Evolutionary conservation across 2,113 vertebrate genomes (phyloP), one percentile per base, ranked within the genome.

Genomic region (Speoplatyrhinus poulsoni): DNA sequence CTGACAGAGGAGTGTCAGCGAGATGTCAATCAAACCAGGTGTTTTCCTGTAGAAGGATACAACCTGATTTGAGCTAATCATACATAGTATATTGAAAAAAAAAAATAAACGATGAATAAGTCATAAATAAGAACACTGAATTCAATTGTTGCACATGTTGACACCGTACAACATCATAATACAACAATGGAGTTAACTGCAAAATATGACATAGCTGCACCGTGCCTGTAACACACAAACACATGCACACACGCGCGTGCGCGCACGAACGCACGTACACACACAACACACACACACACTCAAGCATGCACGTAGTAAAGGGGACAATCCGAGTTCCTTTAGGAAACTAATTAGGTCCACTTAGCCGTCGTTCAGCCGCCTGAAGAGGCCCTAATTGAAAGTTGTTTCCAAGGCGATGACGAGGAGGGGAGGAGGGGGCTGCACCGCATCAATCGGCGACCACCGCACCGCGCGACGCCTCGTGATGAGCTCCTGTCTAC

Each of bases 401-500:
- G 82, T 65, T 72, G 70, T 82, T 86, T 82, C 67, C 3, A 67
- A 13, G 73, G 75, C 84, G 61, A 67, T 81, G 84, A 85, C 73
- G 72, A 1, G 50, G 6, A 9, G 15, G 50, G 15, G 15, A 78
- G 26, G 26, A 26, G 26, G 26, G 2, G 26, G 26, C 26, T 26
- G 75, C 73, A 60, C 53, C 15, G 75, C 77, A 75, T 82, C 85
- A 89, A 85, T 88, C 83, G 82, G 82, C 57, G 70, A n/a, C 68
- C 82, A 71, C 53, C 3, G 84, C 76, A 81, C 75, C 58, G 46
- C 60, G 66, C 84, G 75, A 85, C 84, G 81, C 56, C 65, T 10
- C 71, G 71, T 85, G 86, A 89, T 85, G 84, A 87, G 86, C 73
- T 76, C 83, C 80, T 86, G 87, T 88, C 85, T 87, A 77, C 67